Evolutionary conservation across 2,888 invertebrate genomes (phyloP), one percentile per base, ranked within the genome.

Genomic region (Apotomis capreana): DNA sequence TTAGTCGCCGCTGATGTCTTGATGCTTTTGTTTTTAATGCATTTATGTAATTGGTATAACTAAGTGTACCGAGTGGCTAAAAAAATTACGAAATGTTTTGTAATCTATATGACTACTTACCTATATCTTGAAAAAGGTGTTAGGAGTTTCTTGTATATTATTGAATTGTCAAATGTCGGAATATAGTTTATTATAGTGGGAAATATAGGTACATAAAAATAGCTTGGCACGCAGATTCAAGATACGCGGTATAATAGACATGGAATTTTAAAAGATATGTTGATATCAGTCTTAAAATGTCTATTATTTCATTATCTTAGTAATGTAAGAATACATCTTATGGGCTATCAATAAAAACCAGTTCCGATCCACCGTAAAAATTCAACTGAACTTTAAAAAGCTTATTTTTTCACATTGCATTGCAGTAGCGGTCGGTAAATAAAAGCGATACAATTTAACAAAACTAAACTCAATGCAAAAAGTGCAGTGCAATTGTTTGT

Each of bases 361-460:
- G 70, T 61, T 55, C 55, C n/a, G 68, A 62, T 55, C 59, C 58
- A 44, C 49, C 59, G 37, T 59, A 59, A 49, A 51, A 68, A 68
- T 46, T 55, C 60, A 60, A 60, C 61, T 71, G 68, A 72, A 72
- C 72, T 72, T 72, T 68, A 63, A 72, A 55, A 40, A n/a, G 44
- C 46, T 65, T 46, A 51, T 70, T 64, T 69, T 69, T 58, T 52
- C n/a, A 62, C 87, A 87, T 88, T 87, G 85, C 89, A 89, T 87
- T 84, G 80, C 81, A 79, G 79, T 81, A 79, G 81, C 80, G 65
- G 65, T 65, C 76, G 78, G 78, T 75, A 80, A 84, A 85, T 83
- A 84, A 82, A 84, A 80, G 84, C 85, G 80, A 84, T 86, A 85
- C 85, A 84, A 87, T 86, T 87, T 83, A 86, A 86, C 86, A 86